Conservation (phyloP, 2,797 vertebrate species). For the Amblyopsis hoosieri region DNA sequence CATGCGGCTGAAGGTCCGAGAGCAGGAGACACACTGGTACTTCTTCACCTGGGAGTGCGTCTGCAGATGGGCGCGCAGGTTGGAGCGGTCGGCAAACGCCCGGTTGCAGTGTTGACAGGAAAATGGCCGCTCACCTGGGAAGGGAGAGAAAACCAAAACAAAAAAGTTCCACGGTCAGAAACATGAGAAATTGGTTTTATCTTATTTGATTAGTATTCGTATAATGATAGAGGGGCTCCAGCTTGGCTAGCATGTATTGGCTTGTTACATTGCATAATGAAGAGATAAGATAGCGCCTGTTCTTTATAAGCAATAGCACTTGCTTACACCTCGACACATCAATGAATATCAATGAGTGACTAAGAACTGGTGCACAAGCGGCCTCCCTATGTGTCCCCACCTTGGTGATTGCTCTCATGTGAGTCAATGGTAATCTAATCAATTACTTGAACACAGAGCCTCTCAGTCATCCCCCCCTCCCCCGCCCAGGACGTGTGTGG, state of each 20-base stretch:
- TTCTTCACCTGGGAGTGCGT: slow-evolving; percentile 98
- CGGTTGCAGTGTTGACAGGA: slow-evolving; percentile 90
- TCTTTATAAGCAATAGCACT: slow-evolving; percentile 42
- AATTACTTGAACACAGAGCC: not conserved
- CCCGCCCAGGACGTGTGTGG: too few species aligned
- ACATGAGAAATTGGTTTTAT: not conserved
- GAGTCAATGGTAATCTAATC: not conserved
- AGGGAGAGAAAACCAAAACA: not conserved
- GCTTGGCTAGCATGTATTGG: slow-evolving; percentile 26
- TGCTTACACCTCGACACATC: slow-evolving; percentile 40
- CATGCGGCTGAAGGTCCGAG: slow-evolving; percentile 98
- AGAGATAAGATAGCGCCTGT: slow-evolving; percentile 42
- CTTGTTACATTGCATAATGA: slow-evolving; percentile 37
- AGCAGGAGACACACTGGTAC: slow-evolving; percentile 92
- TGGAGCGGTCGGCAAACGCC: slow-evolving; percentile 96
- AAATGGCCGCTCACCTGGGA: slow-evolving; percentile 79
- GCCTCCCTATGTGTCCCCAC: not conserved
- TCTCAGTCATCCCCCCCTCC: too few species aligned
- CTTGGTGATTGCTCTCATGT: not conserved
- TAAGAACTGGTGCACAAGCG: slow-evolving; percentile 25
- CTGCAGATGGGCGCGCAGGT: slow-evolving; percentile 96
- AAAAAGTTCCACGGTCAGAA: slow-evolving; percentile 18
- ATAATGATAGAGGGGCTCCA: slow-evolving; percentile 22
- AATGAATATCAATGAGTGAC: slow-evolving; percentile 55
- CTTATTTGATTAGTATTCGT: slow-evolving; percentile 30